Evolutionary conservation across 1,140 invertebrate genomes (phyloP).

Genomic region (Hypothenemus hampei): DNA sequence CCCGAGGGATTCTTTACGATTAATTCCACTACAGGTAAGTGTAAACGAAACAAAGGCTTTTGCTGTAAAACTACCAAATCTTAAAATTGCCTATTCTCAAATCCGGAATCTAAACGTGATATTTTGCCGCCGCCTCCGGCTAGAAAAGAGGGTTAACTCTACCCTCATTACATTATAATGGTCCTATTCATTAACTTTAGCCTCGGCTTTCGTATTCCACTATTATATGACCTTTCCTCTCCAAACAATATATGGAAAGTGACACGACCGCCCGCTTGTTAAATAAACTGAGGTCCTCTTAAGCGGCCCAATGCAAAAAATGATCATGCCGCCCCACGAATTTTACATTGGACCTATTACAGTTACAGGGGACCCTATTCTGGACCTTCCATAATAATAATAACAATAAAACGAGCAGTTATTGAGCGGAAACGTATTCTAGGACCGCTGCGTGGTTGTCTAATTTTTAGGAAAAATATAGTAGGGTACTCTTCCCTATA

Average conservation of each 20-base stretch:
- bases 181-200: constrained; percentile 2
- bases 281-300: background rate
- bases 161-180: background rate
- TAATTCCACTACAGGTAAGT: constrained; percentile 74
- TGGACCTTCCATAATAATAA: background rate
- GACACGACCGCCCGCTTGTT: constrained; percentile 3
- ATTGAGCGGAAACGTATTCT: too few relatives aligned
- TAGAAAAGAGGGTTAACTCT: background rate
- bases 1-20: constrained; percentile 86
- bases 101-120: too few relatives aligned
- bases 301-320: background rate
- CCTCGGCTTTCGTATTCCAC: background rate
- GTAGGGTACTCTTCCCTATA: too few relatives aligned
- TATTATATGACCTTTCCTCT: constrained; percentile 1
- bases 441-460: too few relatives aligned
- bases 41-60: too few relatives aligned
- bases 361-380: background rate
- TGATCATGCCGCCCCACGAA: background rate
- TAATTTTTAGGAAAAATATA: too few relatives aligned
- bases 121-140: too few relatives aligned
- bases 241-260: background rate
- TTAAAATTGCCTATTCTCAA: too few relatives aligned
- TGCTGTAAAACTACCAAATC: too few relatives aligned
- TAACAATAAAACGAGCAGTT: background rate
- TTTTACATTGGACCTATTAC: background rate